Evolutionary conservation across 2,797 vertebrate species (phyloP), one percentile per base, ranked within the genome.

Genomic region (Manis javanica): DNA sequence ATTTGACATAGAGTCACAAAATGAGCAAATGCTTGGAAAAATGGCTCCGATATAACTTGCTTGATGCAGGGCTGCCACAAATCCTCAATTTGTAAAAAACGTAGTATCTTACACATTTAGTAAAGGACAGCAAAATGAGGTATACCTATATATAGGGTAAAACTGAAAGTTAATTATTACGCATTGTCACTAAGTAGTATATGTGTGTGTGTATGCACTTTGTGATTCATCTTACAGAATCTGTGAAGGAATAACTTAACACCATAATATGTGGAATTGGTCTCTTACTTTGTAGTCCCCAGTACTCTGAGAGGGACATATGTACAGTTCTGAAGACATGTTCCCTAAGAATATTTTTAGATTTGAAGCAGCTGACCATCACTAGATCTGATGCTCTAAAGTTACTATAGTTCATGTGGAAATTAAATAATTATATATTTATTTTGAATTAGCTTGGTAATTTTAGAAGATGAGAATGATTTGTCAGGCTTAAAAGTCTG

Each of bases 391-490:
- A 63, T 95, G 29, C 74, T 92, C 34, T 51, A 53, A 42, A 94
- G 86, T 68, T 26, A 19, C 11, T 84, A 13, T 77, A 53, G 66
- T 78, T 97, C 39, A 81, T 90, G 29, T 87, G 66, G 93, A 85
- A 79, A 53, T 95, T 91, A 95, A 86, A 37, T 61, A 85, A 72
- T 84, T 78, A 18, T 37, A 0, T 72, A 51, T 96, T 92, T 96
- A 75, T 21, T 89, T 81, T 85, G 46, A 24, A 71, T 89, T 74
- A 92, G 14, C 8, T 46, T 61, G 34, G 11, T 75, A 81, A 59
- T 91, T 94, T 75, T 26, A 75, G 72, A 72, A 61, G 34, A 39
- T 64, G n/a, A 34, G 64, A 84, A 82, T 91, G 5, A 77, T 49
- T 81, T 72, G 55, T 37, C 29, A 72, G 31, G 82, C 49, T 90